A percentile compares a stretch with the other conserved stretches of the same genome.
Conservation (phyloP, 2,797 vertebrate genomes). For the Meda fulgida region DNA sequence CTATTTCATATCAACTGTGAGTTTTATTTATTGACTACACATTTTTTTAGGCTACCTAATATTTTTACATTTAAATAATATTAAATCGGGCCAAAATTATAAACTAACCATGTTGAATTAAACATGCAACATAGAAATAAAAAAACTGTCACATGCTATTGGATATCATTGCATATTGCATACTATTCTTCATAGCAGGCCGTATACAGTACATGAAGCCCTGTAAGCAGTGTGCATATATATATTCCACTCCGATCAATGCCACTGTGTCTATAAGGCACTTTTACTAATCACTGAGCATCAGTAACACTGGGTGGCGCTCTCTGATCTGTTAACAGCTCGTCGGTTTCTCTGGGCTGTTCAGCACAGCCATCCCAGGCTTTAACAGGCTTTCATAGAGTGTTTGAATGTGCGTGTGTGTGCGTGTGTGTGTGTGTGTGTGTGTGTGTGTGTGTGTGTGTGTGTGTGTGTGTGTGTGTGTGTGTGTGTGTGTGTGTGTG, state of each 20-base stretch:
- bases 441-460: background rate
- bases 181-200: background rate
- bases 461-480: background rate
- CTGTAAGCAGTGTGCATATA: background rate
- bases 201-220: background rate
- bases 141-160: background rate
- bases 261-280: background rate
- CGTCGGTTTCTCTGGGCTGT: background rate
- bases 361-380: background rate
- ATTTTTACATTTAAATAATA: background rate
- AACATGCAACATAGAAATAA: background rate
- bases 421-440: background rate
- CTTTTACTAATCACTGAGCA: background rate
- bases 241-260: background rate
- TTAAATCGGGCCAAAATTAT: background rate
- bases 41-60: background rate
- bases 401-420: background rate
- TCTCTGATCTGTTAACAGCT: constrained; percentile 1
- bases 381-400: constrained; percentile 3
- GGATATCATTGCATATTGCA: background rate
- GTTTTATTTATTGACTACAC: background rate
- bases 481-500: background rate
- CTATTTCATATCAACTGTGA: background rate
- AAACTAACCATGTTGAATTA: background rate
- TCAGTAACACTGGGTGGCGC: constrained; percentile 14